Evolutionary conservation across 2,797 vertebrate genomes (phyloP), one percentile per base, ranked within the genome.

Genomic region (Lutjanus argentimaculatus): DNA sequence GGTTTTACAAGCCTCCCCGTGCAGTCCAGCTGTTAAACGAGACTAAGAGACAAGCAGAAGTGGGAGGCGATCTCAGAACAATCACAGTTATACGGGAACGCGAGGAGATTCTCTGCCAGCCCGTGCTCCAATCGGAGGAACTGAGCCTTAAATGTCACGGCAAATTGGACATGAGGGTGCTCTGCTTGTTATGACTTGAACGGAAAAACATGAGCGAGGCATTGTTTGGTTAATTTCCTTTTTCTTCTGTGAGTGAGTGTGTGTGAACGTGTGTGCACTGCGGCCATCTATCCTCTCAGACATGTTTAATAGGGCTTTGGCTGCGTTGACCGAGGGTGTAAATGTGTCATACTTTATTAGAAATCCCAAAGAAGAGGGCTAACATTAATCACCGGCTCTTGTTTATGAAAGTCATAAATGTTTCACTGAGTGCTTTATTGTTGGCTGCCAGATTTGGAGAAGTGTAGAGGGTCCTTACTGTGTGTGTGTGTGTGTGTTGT

Each of bases 331-430:
- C 94, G 82, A 56, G 92, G 94, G 93, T 93, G 94, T 96, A 96
- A 96, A 96, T 94, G 93, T 95, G 95, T 95, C 95, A 96, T 94
- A 93, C 93, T 96, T 96, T 96, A 96, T 96, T 94, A 96, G 95
- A 95, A 95, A 95, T 96, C 94, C 94, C 93, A 93, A 95, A 96
- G 94, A 94, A 93, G 93, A 94, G 94, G 95, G 92, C 93, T 92
- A 93, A 93, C 96, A 96, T 96, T 95, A 96, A 96, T 96, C 96
- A 96, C 91, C 68, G 88, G 91, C 93, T 95, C 90, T 95, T 96
- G 95, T 96, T 96, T 96, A 96, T 96, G 95, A 96, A 96, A 96
- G 95, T 93, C 92, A 93, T 96, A 96, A 96, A 96, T 92, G 95
- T 96, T 96, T 95, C 93, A 94, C 93, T 91, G 92, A 95, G 94